Percentiles rank a stretch among this genome's conserved stretches.
Evolutionary conservation across 2,888 invertebrate genomes (phyloP).

Genomic region (Nemotelus pantherinus): DNA sequence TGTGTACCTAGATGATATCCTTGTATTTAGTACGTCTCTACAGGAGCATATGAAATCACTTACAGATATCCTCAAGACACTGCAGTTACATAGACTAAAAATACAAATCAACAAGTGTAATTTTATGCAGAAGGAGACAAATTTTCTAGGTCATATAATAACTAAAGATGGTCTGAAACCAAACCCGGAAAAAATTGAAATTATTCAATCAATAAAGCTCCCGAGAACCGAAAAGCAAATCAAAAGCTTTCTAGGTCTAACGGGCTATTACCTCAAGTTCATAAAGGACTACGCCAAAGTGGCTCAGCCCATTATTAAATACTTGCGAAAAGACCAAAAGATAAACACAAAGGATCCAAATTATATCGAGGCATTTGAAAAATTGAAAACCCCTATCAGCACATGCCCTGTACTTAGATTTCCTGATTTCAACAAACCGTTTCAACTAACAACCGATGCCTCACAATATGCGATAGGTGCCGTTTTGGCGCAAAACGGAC

Average conservation of each 20-base stretch:
- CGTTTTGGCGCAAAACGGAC: slow-evolving; percentile 21
- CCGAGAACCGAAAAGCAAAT: too few species aligned
- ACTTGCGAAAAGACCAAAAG: too few species aligned
- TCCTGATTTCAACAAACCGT: slow-evolving; percentile 42
- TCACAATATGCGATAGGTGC: slow-evolving; percentile 26
- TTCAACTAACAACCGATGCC: slow-evolving; percentile 45
- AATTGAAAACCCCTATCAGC: slow-evolving; percentile 46
- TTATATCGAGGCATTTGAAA: slow-evolving; percentile 49
- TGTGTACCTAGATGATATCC: background rate
- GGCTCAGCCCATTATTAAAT: too few species aligned
- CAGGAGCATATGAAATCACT: background rate
- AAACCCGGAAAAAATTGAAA: too few species aligned
- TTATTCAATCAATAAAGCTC: too few species aligned
- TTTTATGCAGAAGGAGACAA: slow-evolving; percentile 1
- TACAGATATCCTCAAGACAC: background rate
- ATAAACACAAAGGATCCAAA: background rate
- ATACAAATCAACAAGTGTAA: background rate
- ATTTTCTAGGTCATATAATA: background rate
- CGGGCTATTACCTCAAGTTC: too few species aligned
- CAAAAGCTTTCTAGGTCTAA: too few species aligned
- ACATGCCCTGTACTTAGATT: slow-evolving; percentile 43
- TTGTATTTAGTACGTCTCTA: background rate
- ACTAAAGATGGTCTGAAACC: slow-evolving; percentile 2
- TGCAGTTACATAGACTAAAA: background rate
- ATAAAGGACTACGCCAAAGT: too few species aligned